Percentiles rank a stretch among this genome's conserved stretches.
Evolutionary conservation across 2,113 vertebrate species (phyloP).

Genomic region (Clinocottus analis): DNA sequence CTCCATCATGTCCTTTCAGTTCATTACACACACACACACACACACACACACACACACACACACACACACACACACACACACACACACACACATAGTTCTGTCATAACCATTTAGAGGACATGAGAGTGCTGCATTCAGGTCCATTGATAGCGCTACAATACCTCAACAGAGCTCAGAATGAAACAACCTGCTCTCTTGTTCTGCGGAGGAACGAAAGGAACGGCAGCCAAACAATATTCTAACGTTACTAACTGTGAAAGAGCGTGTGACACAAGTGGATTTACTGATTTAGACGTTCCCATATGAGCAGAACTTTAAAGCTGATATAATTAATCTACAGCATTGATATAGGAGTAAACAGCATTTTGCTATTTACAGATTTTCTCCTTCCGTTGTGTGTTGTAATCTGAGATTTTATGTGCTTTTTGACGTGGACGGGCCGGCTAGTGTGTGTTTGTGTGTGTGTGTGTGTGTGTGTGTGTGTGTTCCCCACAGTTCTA

Average conservation of each 20-base stretch:
- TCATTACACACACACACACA: conserved; percentile 56
- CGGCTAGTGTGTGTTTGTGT: too few species aligned
- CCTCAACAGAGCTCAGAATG: conserved; percentile 43
- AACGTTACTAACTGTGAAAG: conserved; percentile 11
- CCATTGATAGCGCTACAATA: conserved; percentile 57
- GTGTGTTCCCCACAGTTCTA: too few species aligned
- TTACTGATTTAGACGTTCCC: background rate
- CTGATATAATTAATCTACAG: background rate
- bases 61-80: conserved; percentile 50
- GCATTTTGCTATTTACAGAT: background rate
- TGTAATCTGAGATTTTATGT: background rate
- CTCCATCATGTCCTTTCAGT: conserved; percentile 41
- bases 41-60: conserved; percentile 54
- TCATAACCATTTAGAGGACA: conserved; percentile 71
- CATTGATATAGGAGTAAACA: background rate
- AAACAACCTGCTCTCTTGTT: conserved; percentile 28
- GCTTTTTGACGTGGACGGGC: background rate
- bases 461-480: too few species aligned
- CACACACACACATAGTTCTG: conserved; percentile 53
- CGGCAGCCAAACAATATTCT: background rate
- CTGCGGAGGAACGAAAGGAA: conserved; percentile 7
- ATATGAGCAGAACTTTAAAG: background rate
- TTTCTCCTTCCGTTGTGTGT: background rate
- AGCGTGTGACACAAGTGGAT: background rate
- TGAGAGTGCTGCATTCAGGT: conserved; percentile 51